Base-by-base conservation (phyloP, 2,797 vertebrate species). In the Xenops minutus region DNA sequence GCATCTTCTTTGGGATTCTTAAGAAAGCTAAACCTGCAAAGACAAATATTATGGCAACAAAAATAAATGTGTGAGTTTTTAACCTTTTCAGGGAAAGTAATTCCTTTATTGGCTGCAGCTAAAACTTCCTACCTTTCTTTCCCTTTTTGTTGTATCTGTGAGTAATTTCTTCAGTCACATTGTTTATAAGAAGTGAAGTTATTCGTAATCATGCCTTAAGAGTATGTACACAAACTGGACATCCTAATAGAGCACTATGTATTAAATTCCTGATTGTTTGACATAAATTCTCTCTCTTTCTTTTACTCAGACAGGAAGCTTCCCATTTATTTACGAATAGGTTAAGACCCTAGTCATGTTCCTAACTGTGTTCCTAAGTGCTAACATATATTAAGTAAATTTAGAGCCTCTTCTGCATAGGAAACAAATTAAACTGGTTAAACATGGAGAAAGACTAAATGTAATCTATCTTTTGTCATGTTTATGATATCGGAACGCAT, bases 241-340 rank as follows among this genome's bases (percentile, higher is more conserved):
- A 98, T 98, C 98, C 98, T 98, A 98, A 98, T 98, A 99, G 98
- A 99, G 98, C 98, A 97, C 98, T 94, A 98, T 98, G 97, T 98
- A 99, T 99, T 99, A 98, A 98, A 99, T 99, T 99, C 98, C 98
- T 98, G 98, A 98, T 98, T 99, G 99, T 99, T 99, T 99, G 99
- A 99, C 99, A 99, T 98, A 98, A 99, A 98, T 97, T 98, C 98
- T 98, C 98, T 98, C 98, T 98, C 98, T 98, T 98, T 99, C 98
- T 98, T 98, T 98, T 98, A 97, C 97, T 98, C 97, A 98, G 98
- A 98, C 98, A 98, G 98, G 98, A 99, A 99, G 98, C 98, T 98
- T 98, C 98, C 98, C 98, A 99, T 99, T 99, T 98, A 98, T 99
- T 98, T 98, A 98, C 96, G 97, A 96, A 95, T 98, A 98, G 98